Percentiles rank a stretch among this genome's conserved stretches.
Conservation (phyloP, 1,140 invertebrate genomes). For the Sminthurides bifidus region DNA sequence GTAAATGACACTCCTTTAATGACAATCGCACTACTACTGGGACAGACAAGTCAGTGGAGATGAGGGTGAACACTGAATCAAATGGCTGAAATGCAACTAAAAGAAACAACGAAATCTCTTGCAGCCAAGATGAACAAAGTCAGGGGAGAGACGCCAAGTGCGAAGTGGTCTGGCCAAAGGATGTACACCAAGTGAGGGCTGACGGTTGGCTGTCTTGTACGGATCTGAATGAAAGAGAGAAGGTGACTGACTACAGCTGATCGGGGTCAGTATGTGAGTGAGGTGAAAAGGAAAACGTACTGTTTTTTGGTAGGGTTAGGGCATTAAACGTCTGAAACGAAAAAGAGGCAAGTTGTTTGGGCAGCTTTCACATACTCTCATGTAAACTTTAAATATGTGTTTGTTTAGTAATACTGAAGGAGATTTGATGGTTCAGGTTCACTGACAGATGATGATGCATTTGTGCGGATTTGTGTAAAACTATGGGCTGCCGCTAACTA, state of each 20-base stretch:
- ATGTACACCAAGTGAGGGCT: background rate
- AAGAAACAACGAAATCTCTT: background rate
- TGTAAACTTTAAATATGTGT: too few relatives aligned
- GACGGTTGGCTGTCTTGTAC: background rate
- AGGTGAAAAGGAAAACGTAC: conserved; percentile 27
- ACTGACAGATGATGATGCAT: too few relatives aligned
- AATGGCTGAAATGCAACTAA: background rate
- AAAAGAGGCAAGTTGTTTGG: too few relatives aligned
- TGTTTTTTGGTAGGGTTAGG: conserved; percentile 25
- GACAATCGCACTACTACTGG: background rate
- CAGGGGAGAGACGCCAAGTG: background rate
- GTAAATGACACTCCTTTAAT: background rate
- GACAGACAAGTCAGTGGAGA: background rate
- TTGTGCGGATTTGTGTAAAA: too few relatives aligned
- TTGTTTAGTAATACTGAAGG: too few relatives aligned
- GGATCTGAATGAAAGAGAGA: background rate
- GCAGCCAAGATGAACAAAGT: background rate
- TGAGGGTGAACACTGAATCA: background rate
- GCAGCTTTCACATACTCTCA: too few relatives aligned
- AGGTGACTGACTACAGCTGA: conserved; percentile 1
- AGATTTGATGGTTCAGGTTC: too few relatives aligned
- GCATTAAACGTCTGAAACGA: too few relatives aligned
- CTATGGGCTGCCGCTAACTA: too few relatives aligned
- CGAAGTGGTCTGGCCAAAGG: background rate
- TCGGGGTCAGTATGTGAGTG: conserved; percentile 28